Base-by-base conservation (phyloP, 2,888 invertebrate genomes). In the Thumatha senex region DNA sequence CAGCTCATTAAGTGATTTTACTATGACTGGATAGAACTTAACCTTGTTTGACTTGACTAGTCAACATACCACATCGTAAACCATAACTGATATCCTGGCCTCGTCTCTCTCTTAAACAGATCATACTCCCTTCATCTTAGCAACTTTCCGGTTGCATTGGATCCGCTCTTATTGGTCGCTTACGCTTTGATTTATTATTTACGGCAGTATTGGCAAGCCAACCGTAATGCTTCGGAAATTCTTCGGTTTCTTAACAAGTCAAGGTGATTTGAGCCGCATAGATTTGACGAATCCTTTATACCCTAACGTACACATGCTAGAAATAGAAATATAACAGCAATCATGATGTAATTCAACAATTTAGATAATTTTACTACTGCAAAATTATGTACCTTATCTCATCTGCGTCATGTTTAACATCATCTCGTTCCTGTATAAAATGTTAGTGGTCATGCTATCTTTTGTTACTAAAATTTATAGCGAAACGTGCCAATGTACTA, bases 21-120 rank as follows among this genome's bases (percentile, higher is more conserved):
- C 79, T 77, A 78, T 78, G 76, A 76, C 73, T 64, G 68, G 74
- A 75, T 71, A 74, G 75, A 74, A 74, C 79, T 82, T 84, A 79
- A 75, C 88, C 88, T 86, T 87, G 82, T 87, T 85, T 79, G 81
- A 78, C 55, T 70, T 70, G 76, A 69, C 69, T 70, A 72, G 74
- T 75, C 74, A 79, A 76, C 77, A 79, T 76, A 73, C 72, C 72
- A 76, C 73, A 76, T 76, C 69, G 70, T 72, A 68, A 76, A 65
- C 78, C 75, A 74, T 78, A 79, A 76, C 74, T 75, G 78, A 24
- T 76, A 78, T 77, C 76, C 76, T 75, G 71, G 54, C 80, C 77
- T 79, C 72, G 70, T 61, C 61, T 58, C 54, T 59, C 59, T 61
- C 64, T 66, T 60, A 56, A 62, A 65, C 61, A 63, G 66, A 66